These are phyloP conservation scores for Climacteris rufus DNA, from an alignment of 2,113 vertebrate species.

Conservation along the genomic window DNA sequence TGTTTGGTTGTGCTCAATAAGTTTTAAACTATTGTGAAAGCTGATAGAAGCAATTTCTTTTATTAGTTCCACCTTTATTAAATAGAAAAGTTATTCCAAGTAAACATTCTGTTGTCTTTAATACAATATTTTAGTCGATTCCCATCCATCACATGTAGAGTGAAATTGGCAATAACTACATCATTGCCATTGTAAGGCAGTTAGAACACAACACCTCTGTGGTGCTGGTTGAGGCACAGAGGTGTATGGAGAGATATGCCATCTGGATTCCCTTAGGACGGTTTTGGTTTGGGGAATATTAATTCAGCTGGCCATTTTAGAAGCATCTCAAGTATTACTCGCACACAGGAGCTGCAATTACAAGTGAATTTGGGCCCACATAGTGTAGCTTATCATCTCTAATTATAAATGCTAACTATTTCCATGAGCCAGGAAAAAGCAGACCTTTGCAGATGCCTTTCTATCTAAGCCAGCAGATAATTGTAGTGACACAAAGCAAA, in stretches of 20 bases:
- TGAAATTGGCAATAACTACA: neutral
- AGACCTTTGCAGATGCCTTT: neutral
- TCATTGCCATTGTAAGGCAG: neutral
- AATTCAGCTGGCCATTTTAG: neutral
- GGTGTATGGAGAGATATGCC: neutral
- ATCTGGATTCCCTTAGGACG: neutral
- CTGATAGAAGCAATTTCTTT: constrained; percentile 47
- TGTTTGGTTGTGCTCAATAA: constrained; percentile 51
- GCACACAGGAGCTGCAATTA: neutral
- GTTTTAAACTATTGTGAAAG: constrained; percentile 64
- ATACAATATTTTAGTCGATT: constrained; percentile 50
- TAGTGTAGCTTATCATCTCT: neutral
- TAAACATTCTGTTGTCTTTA: constrained; percentile 50
- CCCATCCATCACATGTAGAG: neutral
- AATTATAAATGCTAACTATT: neutral
- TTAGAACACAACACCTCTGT: neutral
- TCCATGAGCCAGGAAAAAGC: neutral
- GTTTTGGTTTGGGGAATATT: neutral
- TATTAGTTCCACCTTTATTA: constrained; percentile 55
- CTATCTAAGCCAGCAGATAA: neutral
- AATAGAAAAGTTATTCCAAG: constrained; percentile 49
- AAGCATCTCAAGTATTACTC: neutral
- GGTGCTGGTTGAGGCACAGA: neutral
- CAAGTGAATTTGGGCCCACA: neutral
- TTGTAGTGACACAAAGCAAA: neutral